phyloP scores from a whole-genome alignment of 2,888 invertebrate species.

The Drosophila colorata region DNA sequence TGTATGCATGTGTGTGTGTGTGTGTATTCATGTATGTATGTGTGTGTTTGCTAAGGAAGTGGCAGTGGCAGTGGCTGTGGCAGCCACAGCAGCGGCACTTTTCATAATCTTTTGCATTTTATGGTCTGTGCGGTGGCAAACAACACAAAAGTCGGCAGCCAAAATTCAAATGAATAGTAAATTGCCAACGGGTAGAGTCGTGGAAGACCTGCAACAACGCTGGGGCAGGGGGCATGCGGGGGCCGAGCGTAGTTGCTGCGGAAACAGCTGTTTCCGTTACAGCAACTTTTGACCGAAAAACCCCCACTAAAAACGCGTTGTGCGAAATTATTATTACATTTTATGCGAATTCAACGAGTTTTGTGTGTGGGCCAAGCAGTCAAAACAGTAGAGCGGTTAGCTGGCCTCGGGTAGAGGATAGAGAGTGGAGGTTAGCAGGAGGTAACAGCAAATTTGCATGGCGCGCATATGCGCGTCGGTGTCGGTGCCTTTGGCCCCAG shows the following conservation, averaged over 20 bases:
- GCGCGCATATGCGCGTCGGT: slow-evolving; percentile 19
- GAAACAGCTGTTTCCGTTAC: slow-evolving; percentile 77
- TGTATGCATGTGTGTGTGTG: slow-evolving; percentile 35
- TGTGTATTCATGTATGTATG: slow-evolving; percentile 18
- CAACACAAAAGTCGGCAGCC: slow-evolving; percentile 56
- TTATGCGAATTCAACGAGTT: slow-evolving; percentile 78
- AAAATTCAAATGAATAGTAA: slow-evolving; percentile 80
- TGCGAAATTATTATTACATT: slow-evolving; percentile 75
- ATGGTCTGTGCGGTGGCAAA: slow-evolving; percentile 64
- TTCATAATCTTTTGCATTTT: slow-evolving; percentile 79
- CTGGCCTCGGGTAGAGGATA: neutral
- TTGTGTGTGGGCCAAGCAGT: slow-evolving; percentile 26
- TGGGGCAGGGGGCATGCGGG: neutral
- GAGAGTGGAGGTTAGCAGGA: neutral
- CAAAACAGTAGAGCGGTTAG: slow-evolving; percentile 11
- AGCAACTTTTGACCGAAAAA: slow-evolving; percentile 50
- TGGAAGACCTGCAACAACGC: slow-evolving; percentile 8
- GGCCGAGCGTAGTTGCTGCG: slow-evolving; percentile 27
- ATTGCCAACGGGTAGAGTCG: slow-evolving; percentile 40
- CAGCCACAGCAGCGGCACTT: slow-evolving; percentile 59
- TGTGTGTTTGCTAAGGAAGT: slow-evolving; percentile 57
- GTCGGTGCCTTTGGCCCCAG: slow-evolving; percentile 20
- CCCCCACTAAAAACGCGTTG: slow-evolving; percentile 28
- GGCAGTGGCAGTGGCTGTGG: slow-evolving; percentile 51
- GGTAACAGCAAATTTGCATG: slow-evolving; percentile 30